Percentiles rank a stretch among this genome's conserved stretches.
Conservation (phyloP, 1,140 invertebrate genomes). For the Andricus grossulariae region DNA sequence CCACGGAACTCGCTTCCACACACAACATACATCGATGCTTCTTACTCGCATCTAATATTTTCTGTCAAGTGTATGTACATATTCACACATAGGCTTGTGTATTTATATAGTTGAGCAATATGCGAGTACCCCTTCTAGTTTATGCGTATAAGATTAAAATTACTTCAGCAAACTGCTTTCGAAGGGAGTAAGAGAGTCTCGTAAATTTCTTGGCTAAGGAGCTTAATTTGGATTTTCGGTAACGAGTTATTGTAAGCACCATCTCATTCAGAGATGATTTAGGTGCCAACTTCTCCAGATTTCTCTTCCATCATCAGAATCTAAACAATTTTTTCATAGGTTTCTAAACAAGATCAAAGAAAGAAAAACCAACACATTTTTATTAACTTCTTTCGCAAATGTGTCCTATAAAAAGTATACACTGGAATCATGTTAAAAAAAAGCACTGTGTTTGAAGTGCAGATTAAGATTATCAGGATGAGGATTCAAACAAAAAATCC, state of each 20-base stretch:
- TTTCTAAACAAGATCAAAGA: too few species aligned
- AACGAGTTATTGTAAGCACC: constrained; percentile 73
- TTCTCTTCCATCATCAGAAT: background rate
- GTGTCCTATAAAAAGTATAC: too few species aligned
- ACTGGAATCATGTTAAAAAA: too few species aligned
- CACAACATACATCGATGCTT: constrained; percentile 45
- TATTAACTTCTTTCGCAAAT: too few species aligned
- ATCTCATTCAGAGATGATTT: constrained; percentile 63
- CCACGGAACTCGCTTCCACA: constrained; percentile 42
- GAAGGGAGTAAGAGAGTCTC: constrained; percentile 57
- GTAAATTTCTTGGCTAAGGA: constrained; percentile 75
- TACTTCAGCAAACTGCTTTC: constrained; percentile 69
- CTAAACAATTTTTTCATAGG: too few species aligned
- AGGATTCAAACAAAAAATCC: background rate
- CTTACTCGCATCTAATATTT: constrained; percentile 11
- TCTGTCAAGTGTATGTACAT: background rate
- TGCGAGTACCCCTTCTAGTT: constrained; percentile 43
- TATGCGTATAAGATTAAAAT: constrained; percentile 73
- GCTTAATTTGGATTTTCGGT: constrained; percentile 76
- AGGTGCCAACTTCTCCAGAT: constrained; percentile 33
- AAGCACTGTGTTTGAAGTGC: background rate
- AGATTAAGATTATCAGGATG: background rate
- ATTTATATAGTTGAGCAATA: constrained; percentile 38
- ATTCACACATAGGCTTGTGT: constrained; percentile 33
- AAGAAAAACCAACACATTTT: too few species aligned